Evolutionary conservation across 2,113 vertebrate genomes (phyloP).

Genomic region (Oryzias woworae): DNA sequence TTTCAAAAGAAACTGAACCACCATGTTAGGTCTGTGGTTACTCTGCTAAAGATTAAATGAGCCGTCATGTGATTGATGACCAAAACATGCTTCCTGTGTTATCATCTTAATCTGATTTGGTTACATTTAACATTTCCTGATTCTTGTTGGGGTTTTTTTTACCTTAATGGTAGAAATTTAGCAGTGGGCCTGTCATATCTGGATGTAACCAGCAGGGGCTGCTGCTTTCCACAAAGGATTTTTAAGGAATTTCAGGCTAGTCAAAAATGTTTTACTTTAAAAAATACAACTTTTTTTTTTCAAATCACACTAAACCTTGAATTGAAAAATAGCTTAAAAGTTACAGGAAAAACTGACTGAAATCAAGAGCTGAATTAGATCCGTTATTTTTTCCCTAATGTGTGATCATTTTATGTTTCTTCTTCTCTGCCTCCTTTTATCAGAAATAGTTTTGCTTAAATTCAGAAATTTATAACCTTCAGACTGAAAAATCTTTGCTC

Average conservation of each 20-base stretch:
- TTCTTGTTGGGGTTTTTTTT: neutral
- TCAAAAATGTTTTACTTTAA: neutral
- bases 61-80: conserved; percentile 4
- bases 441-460: no score
- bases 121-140: neutral
- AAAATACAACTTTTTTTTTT: neutral
- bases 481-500: no score
- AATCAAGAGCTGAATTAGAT: no score
- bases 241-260: conserved; percentile 1
- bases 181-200: neutral
- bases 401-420: no score
- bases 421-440: no score
- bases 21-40: neutral
- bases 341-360: no score
- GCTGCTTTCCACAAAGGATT: conserved; percentile 23
- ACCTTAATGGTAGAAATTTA: neutral
- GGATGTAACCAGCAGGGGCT: conserved; percentile 48
- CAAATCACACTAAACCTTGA: neutral
- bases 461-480: no score
- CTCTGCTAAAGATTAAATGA: conserved; percentile 2
- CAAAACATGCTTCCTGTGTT: conserved; percentile 7
- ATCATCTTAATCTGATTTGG: neutral
- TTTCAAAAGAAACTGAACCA: neutral
- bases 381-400: no score
- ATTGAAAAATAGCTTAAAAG: no score